A percentile compares a stretch with the other conserved stretches of the same genome.
Evolutionary conservation across 1,140 invertebrate species (phyloP).

Genomic region (Caenorhabditis briggsae): DNA sequence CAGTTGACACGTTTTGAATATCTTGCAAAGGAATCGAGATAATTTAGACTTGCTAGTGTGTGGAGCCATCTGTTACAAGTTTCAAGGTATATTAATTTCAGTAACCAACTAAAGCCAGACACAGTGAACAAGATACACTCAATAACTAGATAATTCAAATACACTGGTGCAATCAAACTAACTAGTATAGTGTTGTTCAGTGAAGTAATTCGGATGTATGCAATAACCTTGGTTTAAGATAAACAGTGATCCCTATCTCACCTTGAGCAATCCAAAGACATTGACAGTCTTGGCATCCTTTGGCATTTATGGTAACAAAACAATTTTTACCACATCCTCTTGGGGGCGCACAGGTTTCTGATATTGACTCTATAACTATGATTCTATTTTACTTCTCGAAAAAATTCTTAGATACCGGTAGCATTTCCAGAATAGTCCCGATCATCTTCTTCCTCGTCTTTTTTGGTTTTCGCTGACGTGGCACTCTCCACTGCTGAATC

Average conservation of each 20-base stretch:
- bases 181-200: too few relatives aligned
- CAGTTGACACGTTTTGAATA: too few relatives aligned
- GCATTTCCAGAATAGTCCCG: neutral
- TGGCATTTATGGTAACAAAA: slow-evolving; percentile 42
- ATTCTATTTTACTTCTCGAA: too few relatives aligned
- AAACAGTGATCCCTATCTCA: neutral
- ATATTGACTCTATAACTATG: neutral
- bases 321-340: slow-evolving; percentile 53
- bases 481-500: neutral
- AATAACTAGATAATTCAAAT: too few relatives aligned
- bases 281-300: slow-evolving; percentile 63
- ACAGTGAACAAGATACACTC: too few relatives aligned
- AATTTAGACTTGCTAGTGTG: too few relatives aligned
- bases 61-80: too few relatives aligned
- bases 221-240: neutral
- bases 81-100: too few relatives aligned
- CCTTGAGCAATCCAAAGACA: slow-evolving; percentile 58
- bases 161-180: too few relatives aligned
- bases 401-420: neutral
- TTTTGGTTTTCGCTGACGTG: neutral
- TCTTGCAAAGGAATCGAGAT: too few relatives aligned
- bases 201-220: too few relatives aligned
- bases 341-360: slow-evolving; percentile 1
- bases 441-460: neutral
- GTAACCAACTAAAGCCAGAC: too few relatives aligned